Percentiles rank a stretch among this genome's conserved stretches.
Conservation (phyloP, 2,113 vertebrate genomes). For the Bubo bubo region DNA sequence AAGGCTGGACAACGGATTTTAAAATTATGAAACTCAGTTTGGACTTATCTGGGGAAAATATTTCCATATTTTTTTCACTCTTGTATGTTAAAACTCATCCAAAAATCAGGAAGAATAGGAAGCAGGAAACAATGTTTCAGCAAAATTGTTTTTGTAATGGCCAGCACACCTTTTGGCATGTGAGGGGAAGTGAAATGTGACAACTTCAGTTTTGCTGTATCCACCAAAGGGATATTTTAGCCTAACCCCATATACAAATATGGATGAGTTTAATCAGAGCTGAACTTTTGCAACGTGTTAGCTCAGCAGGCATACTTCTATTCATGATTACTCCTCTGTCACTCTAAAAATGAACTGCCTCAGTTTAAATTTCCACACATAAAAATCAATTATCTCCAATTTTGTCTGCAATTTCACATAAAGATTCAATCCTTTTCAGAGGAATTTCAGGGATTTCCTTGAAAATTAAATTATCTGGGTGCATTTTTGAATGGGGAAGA, state of each 20-base stretch:
- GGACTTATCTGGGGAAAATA: neutral
- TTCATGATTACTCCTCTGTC: neutral
- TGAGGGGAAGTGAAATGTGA: neutral
- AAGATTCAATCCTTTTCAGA: neutral
- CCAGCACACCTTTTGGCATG: neutral
- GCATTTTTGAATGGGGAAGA: neutral
- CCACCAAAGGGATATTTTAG: accelerated
- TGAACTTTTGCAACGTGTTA: neutral
- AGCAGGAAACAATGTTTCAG: neutral
- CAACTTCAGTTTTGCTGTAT: neutral
- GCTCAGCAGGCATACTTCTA: neutral
- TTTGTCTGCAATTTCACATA: neutral
- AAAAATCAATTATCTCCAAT: conserved; percentile 3
- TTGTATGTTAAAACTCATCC: neutral
- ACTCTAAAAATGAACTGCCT: neutral
- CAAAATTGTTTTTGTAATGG: neutral
- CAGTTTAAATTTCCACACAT: neutral
- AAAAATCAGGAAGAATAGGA: neutral
- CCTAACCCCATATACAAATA: neutral
- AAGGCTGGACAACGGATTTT: neutral
- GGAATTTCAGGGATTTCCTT: neutral
- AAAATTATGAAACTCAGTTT: neutral
- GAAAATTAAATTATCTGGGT: neutral
- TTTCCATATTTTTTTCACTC: neutral
- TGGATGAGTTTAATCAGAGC: neutral